Evolutionary conservation across 92 coral and sea anemone species (phyloP).

Genomic region (Epizoanthus ramosus): DNA sequence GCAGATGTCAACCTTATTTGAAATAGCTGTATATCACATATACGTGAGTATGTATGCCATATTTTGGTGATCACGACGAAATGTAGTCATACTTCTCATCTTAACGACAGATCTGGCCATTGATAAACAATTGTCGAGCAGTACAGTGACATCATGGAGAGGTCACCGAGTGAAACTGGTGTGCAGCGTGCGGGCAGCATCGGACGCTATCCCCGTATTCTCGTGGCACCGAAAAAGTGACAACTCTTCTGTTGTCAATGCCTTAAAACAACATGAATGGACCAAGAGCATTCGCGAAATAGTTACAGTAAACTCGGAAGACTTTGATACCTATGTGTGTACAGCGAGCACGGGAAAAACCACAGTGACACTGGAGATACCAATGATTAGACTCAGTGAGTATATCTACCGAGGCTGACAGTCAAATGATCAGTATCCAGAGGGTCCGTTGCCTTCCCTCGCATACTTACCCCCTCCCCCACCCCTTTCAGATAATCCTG

Average conservation of each 20-base stretch:
- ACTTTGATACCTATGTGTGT: slow-evolving; percentile 27
- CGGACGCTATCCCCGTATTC: slow-evolving; percentile 8
- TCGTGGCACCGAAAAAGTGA: slow-evolving; percentile 33
- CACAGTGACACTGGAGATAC: slow-evolving; percentile 13
- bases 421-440: not conserved
- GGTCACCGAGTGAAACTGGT: not conserved
- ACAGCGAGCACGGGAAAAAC: slow-evolving; percentile 8
- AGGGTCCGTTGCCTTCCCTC: too few species aligned
- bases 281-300: slow-evolving; percentile 4
- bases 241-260: slow-evolving; percentile 8
- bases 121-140: slow-evolving; percentile 22
- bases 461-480: too few species aligned
- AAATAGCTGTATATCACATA: too few species aligned
- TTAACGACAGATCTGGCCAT: slow-evolving; percentile 4
- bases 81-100: not conserved
- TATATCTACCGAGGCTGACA: not conserved
- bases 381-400: slow-evolving; percentile 28
- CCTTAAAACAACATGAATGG: not conserved
- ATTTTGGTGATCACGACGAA: too few species aligned
- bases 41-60: too few species aligned
- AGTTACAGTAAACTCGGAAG: not conserved
- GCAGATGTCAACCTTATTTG: too few species aligned
- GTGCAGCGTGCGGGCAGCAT: slow-evolving; percentile 44
- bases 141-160: slow-evolving; percentile 23
- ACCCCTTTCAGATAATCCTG: too few species aligned